Base-by-base conservation (phyloP, 2,888 invertebrate genomes). In the Agonopterix heracliana region DNA sequence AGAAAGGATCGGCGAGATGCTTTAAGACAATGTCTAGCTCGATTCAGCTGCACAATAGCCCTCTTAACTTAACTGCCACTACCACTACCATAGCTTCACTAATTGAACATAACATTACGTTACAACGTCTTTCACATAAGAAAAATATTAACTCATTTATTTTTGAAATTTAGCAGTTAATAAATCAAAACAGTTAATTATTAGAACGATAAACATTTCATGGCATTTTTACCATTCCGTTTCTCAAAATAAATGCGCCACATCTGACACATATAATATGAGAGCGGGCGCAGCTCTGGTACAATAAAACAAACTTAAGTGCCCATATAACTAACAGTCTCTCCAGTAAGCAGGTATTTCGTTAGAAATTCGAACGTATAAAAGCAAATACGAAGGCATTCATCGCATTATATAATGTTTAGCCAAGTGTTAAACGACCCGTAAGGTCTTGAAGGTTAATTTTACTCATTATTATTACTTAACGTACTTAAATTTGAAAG, bases 371-470 rank as follows among this genome's bases (percentile, higher is more conserved):
- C 43, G 43, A 44, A 26, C 26, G 26, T 7, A 26, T 26, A 26
- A 26, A 17, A 26, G 44, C 34, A 34, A 47, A 50, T 41, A 45
- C 60, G 61, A 61, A 66, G 66, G 63, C 66, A 68, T 71, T 66
- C 67, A 69, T 69, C 60, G 64, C 63, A 69, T 74, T 68, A 70
- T 56, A 63, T 56, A 53, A 64, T 66, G 64, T 26, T 26, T 26
- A 26, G 26, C 26, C 26, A 26, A 26, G 26, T 26, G 26, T 65
- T 68, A 64, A 67, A 64, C 64, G 68, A 64, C 62, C 57, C 62
- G 60, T 62, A 66, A 26, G 26, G 5, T 7, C 26, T 26, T 26
- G 26, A 26, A 26, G 26, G 26, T 7, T 26, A 26, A 26, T 26
- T 17, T 26, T 26, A 26, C 26, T 7, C 26, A 26, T 26, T 26